A percentile compares a stretch with the other conserved stretches of the same genome.
Evolutionary conservation across 2,113 vertebrate genomes (phyloP).

Genomic region (Ameiurus melas): DNA sequence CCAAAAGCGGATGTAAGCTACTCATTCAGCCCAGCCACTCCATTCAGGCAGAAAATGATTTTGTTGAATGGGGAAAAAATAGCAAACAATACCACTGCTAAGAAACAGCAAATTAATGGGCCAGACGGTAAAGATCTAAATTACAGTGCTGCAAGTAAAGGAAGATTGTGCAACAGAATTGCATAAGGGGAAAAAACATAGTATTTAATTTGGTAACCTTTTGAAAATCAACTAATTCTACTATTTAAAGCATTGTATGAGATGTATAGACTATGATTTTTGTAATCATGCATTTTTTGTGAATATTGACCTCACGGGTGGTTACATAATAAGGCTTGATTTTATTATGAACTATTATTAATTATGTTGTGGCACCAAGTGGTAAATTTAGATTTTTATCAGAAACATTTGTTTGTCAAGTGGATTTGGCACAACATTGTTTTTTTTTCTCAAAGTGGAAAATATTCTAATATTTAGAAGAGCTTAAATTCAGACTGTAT

Average conservation of each 20-base stretch:
- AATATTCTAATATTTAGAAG: not conserved
- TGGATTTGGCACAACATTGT: not conserved
- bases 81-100: constrained; percentile 14
- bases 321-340: constrained; percentile 30
- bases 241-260: not conserved
- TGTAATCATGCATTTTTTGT: constrained; percentile 16
- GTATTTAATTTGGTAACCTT: not conserved
- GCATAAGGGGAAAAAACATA: not conserved
- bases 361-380: not conserved
- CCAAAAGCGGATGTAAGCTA: constrained; percentile 38
- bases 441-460: not conserved
- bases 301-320: not conserved
- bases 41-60: constrained; percentile 45
- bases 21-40: constrained; percentile 26
- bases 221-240: constrained; percentile 1
- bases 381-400: not conserved
- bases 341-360: constrained; percentile 30
- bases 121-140: constrained; percentile 19
- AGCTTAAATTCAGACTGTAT: not conserved
- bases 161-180: not conserved
- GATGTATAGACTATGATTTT: constrained; percentile 20
- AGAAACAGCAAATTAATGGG: constrained; percentile 34
- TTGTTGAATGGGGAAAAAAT: constrained; percentile 30
- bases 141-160: constrained; percentile 16
- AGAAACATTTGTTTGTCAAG: constrained; percentile 12